Base-by-base conservation (phyloP, 2,113 vertebrate species). In the Empidonax alnorum region DNA sequence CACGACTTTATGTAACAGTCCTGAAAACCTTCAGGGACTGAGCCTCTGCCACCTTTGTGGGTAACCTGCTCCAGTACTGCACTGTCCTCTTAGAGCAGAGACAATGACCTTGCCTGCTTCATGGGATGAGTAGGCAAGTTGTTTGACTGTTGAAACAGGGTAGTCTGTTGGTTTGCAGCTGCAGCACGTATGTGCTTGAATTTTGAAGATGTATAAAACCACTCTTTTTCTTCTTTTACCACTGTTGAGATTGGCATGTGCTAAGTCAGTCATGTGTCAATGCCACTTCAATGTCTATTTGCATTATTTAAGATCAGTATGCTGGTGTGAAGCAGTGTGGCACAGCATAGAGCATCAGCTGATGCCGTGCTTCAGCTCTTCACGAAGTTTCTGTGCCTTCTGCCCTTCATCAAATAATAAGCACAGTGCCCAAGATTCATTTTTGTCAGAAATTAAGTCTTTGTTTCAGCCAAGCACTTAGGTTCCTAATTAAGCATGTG, bases 401-500 rank as follows among this genome's bases (percentile, higher is more conserved):
- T 90, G 61, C 78, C 67, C 55, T 93, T 77, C 73, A 68, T 56
- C 56, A 93, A 68, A 94, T 92, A 92, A 90, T 61, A 81, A 72
- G 44, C 68, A 59, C 76, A 89, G 87, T 84, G 76, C 92, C 83
- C 46, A 33, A 89, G 73, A 81, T 65, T 86, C 65, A 21, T 33
- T 94, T 91, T 84, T 84, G 80, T 69, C 55, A 72, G 77, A 95
- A 94, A 95, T 81, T 61, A 91, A 92, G 81, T 88, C 84, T 76
- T 94, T 92, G 53, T 89, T 94, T 94, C 80, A 75, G 66, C 65
- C 52, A 59, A 62, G 80, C 73, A 69, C 80, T 94, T 95, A 88
- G 85, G 75, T 94, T 96, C 75, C 92, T 93, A 95, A 95, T 94
- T 91, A 91, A 91, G 73, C 86, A 41, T 89, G 80, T 87, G 93